Conservation (phyloP, 2,888 invertebrate genomes). For the Glyphotaelius pellucidus region DNA sequence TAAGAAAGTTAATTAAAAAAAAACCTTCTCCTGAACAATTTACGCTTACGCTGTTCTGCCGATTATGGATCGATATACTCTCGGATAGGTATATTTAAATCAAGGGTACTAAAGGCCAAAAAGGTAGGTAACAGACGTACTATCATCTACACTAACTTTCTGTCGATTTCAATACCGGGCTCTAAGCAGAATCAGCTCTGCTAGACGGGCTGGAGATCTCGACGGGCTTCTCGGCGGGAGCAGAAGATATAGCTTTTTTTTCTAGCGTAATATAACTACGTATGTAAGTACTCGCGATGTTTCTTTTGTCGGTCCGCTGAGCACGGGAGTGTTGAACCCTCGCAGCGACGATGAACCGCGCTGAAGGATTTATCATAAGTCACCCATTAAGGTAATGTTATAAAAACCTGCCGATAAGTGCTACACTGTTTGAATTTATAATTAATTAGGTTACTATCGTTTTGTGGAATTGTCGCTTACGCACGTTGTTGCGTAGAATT, state of each 20-base stretch:
- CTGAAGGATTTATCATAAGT: constrained; percentile 6
- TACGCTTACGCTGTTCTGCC: too few relatives aligned
- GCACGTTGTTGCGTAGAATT: neutral
- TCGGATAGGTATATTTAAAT: too few relatives aligned
- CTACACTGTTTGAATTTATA: neutral
- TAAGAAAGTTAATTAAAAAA: too few relatives aligned
- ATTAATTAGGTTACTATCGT: neutral
- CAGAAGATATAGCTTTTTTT: constrained; percentile 10
- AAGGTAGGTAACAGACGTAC: neutral
- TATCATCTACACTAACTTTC: neutral
- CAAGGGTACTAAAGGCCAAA: too few relatives aligned
- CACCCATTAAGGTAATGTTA: constrained; percentile 10
- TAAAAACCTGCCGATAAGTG: neutral
- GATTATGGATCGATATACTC: too few relatives aligned
- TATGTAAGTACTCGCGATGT: constrained; percentile 5
- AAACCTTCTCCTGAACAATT: too few relatives aligned
- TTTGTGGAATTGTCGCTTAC: neutral
- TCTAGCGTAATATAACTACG: neutral
- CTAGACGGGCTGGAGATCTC: neutral
- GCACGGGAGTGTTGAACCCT: constrained; percentile 24
- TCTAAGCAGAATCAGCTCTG: neutral
- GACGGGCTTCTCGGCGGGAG: constrained; percentile 21
- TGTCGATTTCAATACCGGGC: neutral
- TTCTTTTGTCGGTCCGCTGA: constrained; percentile 24
- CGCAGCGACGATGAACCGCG: constrained; percentile 8